These are phyloP conservation scores for Galago senegalensis DNA, from an alignment of 2,797 vertebrate species.

Conservation along the genomic window DNA sequence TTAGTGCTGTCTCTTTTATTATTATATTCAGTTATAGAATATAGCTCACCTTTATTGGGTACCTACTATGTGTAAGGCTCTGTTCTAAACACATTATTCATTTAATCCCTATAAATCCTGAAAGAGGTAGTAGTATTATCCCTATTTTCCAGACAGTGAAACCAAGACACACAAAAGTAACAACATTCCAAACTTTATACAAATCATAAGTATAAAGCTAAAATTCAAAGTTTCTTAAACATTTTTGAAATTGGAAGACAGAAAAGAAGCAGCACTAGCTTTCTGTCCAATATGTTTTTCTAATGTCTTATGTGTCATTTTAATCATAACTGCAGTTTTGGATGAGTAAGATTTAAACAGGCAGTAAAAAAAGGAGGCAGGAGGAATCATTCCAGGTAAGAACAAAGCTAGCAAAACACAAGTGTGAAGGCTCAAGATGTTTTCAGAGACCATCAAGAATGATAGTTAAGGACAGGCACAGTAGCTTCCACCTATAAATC, in stretches of 20 bases:
- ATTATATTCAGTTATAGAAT: constrained; percentile 19
- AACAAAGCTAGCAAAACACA: background rate
- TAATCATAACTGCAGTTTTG: background rate
- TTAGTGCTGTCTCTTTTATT: background rate
- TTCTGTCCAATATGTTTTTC: background rate
- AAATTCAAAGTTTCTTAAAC: constrained; percentile 6
- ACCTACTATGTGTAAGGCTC: background rate
- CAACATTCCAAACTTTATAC: background rate
- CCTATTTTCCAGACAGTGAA: background rate
- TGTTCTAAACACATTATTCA: constrained; percentile 11
- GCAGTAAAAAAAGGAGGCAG: background rate
- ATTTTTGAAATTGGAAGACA: background rate
- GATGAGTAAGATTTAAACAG: background rate
- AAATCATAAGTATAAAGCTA: background rate
- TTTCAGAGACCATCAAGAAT: background rate
- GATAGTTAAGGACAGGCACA: background rate
- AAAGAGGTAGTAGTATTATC: background rate
- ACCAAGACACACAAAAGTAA: background rate
- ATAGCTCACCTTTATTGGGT: background rate
- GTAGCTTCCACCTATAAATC: background rate
- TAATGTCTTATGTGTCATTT: background rate
- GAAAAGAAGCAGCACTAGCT: background rate
- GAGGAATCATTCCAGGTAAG: background rate
- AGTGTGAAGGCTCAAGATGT: background rate
- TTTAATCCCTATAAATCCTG: background rate